These are phyloP conservation scores for Petrolisthes cinctipes DNA, from an alignment of 2,888 invertebrate species.

Conservation along the genomic window DNA sequence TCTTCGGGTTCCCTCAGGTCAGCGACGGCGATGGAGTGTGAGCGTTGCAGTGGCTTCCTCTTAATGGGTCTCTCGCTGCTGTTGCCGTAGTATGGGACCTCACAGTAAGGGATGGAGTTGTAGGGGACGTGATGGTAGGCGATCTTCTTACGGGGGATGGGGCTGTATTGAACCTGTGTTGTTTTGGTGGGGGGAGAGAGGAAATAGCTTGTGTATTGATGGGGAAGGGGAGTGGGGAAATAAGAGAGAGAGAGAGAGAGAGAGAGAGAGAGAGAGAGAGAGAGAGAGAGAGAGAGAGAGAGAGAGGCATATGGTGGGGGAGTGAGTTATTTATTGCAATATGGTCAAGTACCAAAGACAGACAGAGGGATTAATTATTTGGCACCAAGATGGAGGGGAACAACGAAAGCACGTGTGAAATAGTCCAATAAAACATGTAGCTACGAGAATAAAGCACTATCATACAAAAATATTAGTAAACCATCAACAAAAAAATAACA, in stretches of 20 bases:
- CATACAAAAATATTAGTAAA: neutral
- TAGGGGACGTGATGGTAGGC: constrained; percentile 63
- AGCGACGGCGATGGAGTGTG: constrained; percentile 58
- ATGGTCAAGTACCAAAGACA: neutral
- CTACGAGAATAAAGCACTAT: no score
- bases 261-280: neutral
- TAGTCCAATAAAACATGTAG: neutral
- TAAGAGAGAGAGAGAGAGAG: neutral
- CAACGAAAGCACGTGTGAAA: neutral
- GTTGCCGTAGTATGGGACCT: constrained; percentile 63
- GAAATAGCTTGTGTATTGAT: neutral
- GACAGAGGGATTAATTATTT: neutral
- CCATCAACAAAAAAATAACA: neutral
- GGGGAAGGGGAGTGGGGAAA: neutral
- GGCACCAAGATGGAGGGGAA: neutral
- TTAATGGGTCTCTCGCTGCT: constrained; percentile 60
- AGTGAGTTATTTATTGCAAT: neutral
- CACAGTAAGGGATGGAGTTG: constrained; percentile 64
- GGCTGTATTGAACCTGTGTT: constrained; percentile 62
- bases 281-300: neutral
- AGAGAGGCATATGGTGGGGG: neutral
- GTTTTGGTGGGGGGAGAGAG: neutral
- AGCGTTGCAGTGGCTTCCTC: constrained; percentile 60
- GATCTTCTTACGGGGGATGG: constrained; percentile 65
- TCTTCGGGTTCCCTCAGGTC: constrained; percentile 45